Conservation (phyloP, 1,140 invertebrate species). For the Cyphomyrmex costatus region DNA sequence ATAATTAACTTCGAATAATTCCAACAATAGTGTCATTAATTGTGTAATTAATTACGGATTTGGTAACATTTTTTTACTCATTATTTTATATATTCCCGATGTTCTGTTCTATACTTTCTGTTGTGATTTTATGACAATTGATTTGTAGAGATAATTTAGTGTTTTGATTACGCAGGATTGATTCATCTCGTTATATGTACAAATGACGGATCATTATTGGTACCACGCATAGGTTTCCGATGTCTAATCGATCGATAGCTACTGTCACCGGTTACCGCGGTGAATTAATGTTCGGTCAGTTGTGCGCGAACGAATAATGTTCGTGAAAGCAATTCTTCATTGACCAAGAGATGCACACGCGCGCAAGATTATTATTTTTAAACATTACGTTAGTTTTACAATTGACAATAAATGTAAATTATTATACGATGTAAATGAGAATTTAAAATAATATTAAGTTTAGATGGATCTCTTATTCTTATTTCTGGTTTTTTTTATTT, state of each 20-base stretch:
- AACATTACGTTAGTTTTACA: background rate
- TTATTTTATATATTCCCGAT: background rate
- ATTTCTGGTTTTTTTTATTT: background rate
- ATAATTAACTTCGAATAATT: background rate
- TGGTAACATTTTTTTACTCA: background rate
- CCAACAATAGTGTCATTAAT: background rate
- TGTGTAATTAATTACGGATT: background rate
- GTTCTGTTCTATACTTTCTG: background rate
- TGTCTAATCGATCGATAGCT: slow-evolving; percentile 83
- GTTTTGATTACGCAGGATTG: slow-evolving; percentile 72
- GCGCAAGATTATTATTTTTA: slow-evolving; percentile 1
- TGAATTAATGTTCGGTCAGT: slow-evolving; percentile 84
- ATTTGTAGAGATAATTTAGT: background rate
- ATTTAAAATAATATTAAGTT: background rate
- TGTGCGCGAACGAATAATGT: slow-evolving; percentile 81
- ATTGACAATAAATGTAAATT: background rate
- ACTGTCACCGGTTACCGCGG: slow-evolving; percentile 83
- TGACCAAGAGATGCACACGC: background rate
- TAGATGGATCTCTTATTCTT: background rate
- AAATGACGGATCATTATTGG: slow-evolving; percentile 82
- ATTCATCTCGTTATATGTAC: slow-evolving; percentile 76
- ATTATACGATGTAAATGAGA: background rate
- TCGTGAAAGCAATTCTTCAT: slow-evolving; percentile 78
- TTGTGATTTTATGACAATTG: background rate
- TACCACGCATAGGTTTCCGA: slow-evolving; percentile 67